These are phyloP conservation scores for Coremacera marginata DNA, from an alignment of 2,888 invertebrate species.

Conservation along the genomic window DNA sequence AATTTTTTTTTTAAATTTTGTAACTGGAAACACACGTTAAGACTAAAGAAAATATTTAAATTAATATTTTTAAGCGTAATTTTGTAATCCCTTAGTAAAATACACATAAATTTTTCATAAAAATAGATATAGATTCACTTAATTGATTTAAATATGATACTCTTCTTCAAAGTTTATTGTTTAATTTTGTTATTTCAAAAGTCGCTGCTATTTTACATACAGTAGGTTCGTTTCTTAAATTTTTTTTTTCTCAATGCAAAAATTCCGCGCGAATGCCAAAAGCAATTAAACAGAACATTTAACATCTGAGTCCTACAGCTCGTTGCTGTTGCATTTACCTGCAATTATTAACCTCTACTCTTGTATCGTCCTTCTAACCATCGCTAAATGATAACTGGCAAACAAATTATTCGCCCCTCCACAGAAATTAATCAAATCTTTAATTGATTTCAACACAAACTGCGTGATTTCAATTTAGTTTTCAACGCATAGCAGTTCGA, in stretches of 20 bases:
- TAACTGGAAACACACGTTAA: too few relatives aligned
- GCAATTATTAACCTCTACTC: too few relatives aligned
- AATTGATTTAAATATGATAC: too few relatives aligned
- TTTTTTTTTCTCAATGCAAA: background rate
- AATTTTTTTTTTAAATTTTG: too few relatives aligned
- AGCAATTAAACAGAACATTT: background rate
- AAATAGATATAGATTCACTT: too few relatives aligned
- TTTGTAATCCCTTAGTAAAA: too few relatives aligned
- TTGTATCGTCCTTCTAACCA: background rate
- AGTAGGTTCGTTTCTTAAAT: background rate
- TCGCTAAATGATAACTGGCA: conserved; percentile 47
- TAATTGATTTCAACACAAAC: conserved; percentile 59
- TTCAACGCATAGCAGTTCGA: background rate
- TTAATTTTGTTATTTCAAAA: too few relatives aligned
- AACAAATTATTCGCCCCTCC: conserved; percentile 33
- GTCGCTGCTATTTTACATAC: background rate
- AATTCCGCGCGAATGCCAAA: background rate
- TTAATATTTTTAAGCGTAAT: too few relatives aligned
- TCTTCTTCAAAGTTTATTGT: too few relatives aligned
- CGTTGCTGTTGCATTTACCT: too few relatives aligned
- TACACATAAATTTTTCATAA: too few relatives aligned
- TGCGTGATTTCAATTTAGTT: conserved; percentile 50
- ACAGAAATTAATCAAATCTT: conserved; percentile 53
- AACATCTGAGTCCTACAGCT: background rate
- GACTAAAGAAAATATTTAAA: too few relatives aligned